These are phyloP conservation scores for Agapornis canus DNA, from an alignment of 2,797 vertebrate species.

Conservation along the genomic window DNA sequence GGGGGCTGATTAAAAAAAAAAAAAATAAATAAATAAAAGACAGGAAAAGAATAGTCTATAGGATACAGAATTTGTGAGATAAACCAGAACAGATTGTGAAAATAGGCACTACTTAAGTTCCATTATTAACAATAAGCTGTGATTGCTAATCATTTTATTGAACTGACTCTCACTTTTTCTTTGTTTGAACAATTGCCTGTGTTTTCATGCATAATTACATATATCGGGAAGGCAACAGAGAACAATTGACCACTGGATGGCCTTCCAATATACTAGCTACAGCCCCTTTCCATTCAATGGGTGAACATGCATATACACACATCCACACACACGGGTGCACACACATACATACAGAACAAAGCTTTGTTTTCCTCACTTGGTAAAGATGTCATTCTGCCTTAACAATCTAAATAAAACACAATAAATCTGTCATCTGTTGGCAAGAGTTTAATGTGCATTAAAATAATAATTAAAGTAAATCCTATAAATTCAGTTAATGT, in stretches of 20 bases:
- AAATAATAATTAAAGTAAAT: conserved; percentile 37
- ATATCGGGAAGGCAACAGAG: conserved; percentile 63
- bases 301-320: conserved; percentile 73
- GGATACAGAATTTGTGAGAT: conserved; percentile 72
- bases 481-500: conserved; percentile 65
- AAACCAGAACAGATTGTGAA: conserved; percentile 77
- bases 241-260: conserved; percentile 59
- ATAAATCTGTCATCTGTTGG: conserved; percentile 67
- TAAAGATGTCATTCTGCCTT: conserved; percentile 65
- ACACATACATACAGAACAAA: conserved; percentile 67
- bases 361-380: conserved; percentile 50
- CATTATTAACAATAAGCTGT: conserved; percentile 68
- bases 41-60: conserved; percentile 75
- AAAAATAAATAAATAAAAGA: conserved; percentile 14
- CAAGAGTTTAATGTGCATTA: conserved; percentile 66
- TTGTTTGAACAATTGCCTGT: conserved; percentile 60
- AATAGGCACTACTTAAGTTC: conserved; percentile 62
- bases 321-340: conserved; percentile 47
- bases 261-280: conserved; percentile 54
- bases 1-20: conserved; percentile 10
- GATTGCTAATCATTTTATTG: conserved; percentile 61
- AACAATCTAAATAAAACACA: conserved; percentile 75
- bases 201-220: conserved; percentile 80
- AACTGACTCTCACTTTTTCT: conserved; percentile 57
- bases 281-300: conserved; percentile 44